Conservation (phyloP, 2,888 invertebrate species). For the Rhogogaster chlorosoma region DNA sequence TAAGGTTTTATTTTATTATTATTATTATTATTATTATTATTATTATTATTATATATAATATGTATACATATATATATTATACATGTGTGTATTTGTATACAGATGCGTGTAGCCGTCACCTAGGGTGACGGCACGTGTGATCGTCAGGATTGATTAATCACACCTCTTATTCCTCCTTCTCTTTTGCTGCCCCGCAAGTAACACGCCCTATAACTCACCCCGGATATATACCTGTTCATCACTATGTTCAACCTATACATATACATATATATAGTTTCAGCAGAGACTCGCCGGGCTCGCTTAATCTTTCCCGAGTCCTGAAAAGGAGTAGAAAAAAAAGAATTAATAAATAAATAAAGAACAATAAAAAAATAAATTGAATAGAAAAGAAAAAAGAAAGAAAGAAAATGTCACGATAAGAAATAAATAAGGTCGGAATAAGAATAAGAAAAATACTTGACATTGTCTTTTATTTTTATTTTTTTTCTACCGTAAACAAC, state of each 20-base stretch:
- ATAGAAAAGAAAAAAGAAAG: too few relatives aligned
- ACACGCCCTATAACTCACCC: not conserved
- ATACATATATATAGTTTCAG: not conserved
- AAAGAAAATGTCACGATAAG: too few relatives aligned
- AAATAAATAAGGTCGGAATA: too few relatives aligned
- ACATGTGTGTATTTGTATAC: not conserved
- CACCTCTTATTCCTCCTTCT: not conserved
- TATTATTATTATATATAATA: too few relatives aligned
- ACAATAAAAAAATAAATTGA: too few relatives aligned
- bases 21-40: too few relatives aligned
- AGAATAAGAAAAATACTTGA: not conserved
- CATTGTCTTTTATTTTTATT: not conserved
- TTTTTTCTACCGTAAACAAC: not conserved
- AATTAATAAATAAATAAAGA: too few relatives aligned
- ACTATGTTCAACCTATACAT: not conserved
- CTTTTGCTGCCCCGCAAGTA: not conserved
- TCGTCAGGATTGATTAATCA: slow-evolving; percentile 40
- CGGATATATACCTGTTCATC: slow-evolving; percentile 1
- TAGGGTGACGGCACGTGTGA: slow-evolving; percentile 39
- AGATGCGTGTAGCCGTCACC: slow-evolving; percentile 21
- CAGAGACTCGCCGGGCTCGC: not conserved
- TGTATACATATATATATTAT: not conserved
- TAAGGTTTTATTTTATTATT: not conserved
- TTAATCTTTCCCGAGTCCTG: not conserved
- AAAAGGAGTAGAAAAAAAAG: not conserved